Evolutionary conservation across 2,797 vertebrate genomes (phyloP).

Genomic region (Neosilurus hyrtlii): DNA sequence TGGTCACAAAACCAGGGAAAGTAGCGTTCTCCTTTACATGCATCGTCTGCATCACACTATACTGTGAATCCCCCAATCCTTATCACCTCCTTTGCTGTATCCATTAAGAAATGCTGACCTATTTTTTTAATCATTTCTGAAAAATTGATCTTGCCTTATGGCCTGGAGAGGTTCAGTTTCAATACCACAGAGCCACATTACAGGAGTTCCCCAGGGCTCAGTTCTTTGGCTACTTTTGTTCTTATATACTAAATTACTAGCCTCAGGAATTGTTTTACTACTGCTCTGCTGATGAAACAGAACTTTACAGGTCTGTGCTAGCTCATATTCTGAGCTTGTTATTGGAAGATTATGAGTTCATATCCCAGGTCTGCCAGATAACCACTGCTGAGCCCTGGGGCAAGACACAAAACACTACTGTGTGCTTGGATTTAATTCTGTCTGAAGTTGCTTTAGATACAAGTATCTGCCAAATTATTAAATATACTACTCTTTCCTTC

Average conservation of each 20-base stretch:
- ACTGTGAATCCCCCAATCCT: not conserved
- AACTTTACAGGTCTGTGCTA: not conserved
- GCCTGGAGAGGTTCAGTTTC: not conserved
- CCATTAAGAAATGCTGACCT: not conserved
- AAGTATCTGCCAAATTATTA: not conserved
- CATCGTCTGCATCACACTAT: not conserved
- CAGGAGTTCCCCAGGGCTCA: not conserved
- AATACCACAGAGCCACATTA: not conserved
- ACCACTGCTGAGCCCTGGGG: not conserved
- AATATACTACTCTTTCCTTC: not conserved
- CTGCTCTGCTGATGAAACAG: not conserved
- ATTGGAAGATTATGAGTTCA: conserved; percentile 13
- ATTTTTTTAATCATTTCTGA: not conserved
- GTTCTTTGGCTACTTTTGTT: not conserved
- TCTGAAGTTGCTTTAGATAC: conserved; percentile 2
- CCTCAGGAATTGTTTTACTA: conserved; percentile 7
- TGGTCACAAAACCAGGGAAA: not conserved
- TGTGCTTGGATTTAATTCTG: conserved; percentile 1
- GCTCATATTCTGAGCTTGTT: conserved; percentile 1
- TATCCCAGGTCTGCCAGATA: not conserved
- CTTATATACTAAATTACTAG: conserved; percentile 1
- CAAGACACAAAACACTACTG: not conserved
- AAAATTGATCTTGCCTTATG: not conserved
- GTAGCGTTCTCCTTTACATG: no score
- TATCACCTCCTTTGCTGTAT: not conserved